Conservation (phyloP, 2,113 vertebrate genomes). For the Motacilla alba region DNA sequence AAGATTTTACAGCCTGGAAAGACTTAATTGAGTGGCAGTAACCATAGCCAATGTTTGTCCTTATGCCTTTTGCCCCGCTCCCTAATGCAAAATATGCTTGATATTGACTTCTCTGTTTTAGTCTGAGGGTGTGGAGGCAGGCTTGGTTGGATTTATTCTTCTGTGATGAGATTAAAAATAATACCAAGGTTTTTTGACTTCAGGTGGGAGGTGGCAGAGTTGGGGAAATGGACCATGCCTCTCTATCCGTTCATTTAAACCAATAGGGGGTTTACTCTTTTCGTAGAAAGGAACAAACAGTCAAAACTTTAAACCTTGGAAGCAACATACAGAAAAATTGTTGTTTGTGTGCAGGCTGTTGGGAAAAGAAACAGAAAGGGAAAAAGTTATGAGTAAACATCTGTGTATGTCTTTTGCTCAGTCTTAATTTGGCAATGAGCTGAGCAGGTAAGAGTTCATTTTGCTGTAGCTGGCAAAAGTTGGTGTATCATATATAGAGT, state of each 20-base stretch:
- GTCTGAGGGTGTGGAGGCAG: neutral
- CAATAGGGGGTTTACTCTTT: neutral
- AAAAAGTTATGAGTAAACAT: neutral
- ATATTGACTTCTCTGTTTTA: neutral
- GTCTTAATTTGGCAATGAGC: neutral
- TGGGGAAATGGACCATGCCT: neutral
- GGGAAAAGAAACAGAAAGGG: neutral
- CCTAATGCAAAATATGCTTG: neutral
- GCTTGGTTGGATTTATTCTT: neutral
- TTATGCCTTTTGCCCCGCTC: neutral
- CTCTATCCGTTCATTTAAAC: neutral
- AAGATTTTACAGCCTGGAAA: neutral
- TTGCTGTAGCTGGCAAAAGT: neutral
- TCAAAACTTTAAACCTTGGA: neutral
- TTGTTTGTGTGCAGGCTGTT: neutral
- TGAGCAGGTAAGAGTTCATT: neutral
- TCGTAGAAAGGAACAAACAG: neutral
- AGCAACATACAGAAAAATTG: neutral
- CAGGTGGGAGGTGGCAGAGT: neutral
- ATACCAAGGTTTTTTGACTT: neutral
- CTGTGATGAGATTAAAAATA: neutral
- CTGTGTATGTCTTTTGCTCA: neutral
- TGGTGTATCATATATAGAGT: neutral
- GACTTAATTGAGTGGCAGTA: neutral
- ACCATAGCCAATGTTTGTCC: neutral